A percentile compares a stretch with the other conserved stretches of the same genome.
Conservation (phyloP, 2,113 vertebrate genomes). For the Gopherus evgoodei region DNA sequence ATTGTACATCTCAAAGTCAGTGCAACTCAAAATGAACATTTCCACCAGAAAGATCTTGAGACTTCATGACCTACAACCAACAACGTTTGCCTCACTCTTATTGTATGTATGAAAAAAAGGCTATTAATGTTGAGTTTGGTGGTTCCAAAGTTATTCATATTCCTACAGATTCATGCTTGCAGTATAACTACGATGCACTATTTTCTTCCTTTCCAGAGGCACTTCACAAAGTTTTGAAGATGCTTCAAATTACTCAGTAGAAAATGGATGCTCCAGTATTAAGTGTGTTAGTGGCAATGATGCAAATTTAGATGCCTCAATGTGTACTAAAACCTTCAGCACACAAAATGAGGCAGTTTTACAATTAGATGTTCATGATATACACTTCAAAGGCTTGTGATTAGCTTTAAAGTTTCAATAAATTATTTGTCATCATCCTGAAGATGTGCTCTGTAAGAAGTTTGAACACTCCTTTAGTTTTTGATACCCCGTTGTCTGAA, state of each 20-base stretch:
- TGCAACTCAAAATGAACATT: not conserved
- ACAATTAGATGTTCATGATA: not conserved
- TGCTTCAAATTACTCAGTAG: not conserved
- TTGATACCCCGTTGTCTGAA: not conserved
- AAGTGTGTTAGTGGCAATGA: not conserved
- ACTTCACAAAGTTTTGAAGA: constrained; percentile 8
- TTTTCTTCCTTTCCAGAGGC: not conserved
- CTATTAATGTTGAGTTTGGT: not conserved
- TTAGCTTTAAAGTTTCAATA: not conserved
- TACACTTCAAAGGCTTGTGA: not conserved
- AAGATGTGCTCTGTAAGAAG: not conserved
- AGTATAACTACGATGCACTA: not conserved
- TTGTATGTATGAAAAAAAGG: not conserved
- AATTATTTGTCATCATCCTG: not conserved
- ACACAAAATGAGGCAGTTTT: not conserved
- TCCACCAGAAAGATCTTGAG: not conserved
- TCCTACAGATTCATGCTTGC: not conserved
- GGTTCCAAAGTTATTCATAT: not conserved
- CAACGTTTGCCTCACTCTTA: not conserved
- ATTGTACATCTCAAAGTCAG: not conserved
- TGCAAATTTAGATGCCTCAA: not conserved
- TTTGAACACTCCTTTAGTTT: not conserved
- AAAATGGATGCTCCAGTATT: not conserved
- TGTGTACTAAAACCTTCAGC: not conserved
- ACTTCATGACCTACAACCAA: not conserved